A percentile compares a stretch with the other conserved stretches of the same genome.
Conservation (phyloP, 1,140 invertebrate genomes). For the Ladona fulva region DNA sequence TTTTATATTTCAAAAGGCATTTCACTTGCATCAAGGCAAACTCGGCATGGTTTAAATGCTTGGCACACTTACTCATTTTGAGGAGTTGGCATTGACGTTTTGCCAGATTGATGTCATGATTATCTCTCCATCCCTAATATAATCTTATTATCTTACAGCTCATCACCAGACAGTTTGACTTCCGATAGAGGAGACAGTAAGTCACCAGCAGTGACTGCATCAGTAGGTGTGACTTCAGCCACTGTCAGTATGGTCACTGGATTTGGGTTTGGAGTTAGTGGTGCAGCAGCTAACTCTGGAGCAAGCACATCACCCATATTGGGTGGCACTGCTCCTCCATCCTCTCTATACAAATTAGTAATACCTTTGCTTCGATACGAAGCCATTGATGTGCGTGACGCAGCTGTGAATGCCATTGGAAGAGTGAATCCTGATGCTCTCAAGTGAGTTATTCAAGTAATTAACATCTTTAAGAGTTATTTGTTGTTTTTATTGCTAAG, state of each 20-base stretch:
- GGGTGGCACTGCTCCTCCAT: slow-evolving; percentile 53
- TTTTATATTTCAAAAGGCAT: too few relatives aligned
- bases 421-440: slow-evolving; percentile 86
- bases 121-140: too few relatives aligned
- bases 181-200: slow-evolving; percentile 54
- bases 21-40: too few relatives aligned
- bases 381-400: slow-evolving; percentile 82
- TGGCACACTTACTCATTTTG: too few relatives aligned
- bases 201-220: slow-evolving; percentile 34
- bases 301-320: slow-evolving; percentile 20
- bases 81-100: too few relatives aligned
- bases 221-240: background rate
- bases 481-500: too few relatives aligned
- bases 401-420: slow-evolving; percentile 84
- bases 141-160: too few relatives aligned
- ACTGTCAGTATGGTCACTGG: background rate
- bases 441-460: slow-evolving; percentile 57
- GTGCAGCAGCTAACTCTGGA: slow-evolving; percentile 11
- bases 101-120: too few relatives aligned
- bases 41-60: too few relatives aligned
- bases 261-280: slow-evolving; percentile 19
- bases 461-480: too few relatives aligned
- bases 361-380: slow-evolving; percentile 86
- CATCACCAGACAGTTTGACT: slow-evolving; percentile 76
- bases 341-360: slow-evolving; percentile 83